Base-by-base conservation (phyloP, 1,140 invertebrate species). In the Eupristina koningsbergeri region DNA sequence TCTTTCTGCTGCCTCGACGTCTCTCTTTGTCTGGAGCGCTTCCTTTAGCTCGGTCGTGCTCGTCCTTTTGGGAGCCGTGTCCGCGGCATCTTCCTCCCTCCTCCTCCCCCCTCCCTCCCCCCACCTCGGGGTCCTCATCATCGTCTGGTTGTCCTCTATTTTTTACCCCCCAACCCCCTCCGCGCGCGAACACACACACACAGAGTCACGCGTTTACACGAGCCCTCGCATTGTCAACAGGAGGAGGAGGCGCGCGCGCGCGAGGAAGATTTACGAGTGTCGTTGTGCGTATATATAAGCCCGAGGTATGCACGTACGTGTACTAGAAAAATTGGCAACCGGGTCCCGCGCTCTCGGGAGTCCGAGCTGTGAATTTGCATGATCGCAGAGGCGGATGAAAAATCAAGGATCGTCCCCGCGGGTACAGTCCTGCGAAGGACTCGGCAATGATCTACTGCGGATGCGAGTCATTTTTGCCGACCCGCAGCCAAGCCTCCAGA, bases 91-190 rank as follows among this genome's bases (percentile, higher is more conserved):
- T 34, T 64, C 61, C 29, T 64, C 29, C 61, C 17, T 29, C 22
- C 26, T n/a, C 34, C n/a, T 13, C 73, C 53, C 39, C 53, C 17
- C 84, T 83, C 81, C 85, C 81, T 64, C 69, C 71, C 26, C 41
- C 81, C 67, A 74, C 69, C 75, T 47, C 45, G 71, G 47, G 41
- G 71, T 50, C 71, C 22, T 76, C 50, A 50, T 76, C 50, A 50
- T 50, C n/a, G 74, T 50, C 74, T 17, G 58, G 50, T 7, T 76
- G 50, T 6, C 39, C 50, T 9, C 11, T 31, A 5, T 61, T 39
- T 1, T 61, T 22, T 11, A 26, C 50, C 50, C 3, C 19, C 29
- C 29, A 22, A 74, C 45, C 50, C 15, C 61, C 26, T 31, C 8
- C 63, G 29, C 9, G 11, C 7, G 15, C 63, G 34, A 29, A 34